Evolutionary conservation across 2,888 invertebrate species (phyloP).

Genomic region (Cinara cedri): DNA sequence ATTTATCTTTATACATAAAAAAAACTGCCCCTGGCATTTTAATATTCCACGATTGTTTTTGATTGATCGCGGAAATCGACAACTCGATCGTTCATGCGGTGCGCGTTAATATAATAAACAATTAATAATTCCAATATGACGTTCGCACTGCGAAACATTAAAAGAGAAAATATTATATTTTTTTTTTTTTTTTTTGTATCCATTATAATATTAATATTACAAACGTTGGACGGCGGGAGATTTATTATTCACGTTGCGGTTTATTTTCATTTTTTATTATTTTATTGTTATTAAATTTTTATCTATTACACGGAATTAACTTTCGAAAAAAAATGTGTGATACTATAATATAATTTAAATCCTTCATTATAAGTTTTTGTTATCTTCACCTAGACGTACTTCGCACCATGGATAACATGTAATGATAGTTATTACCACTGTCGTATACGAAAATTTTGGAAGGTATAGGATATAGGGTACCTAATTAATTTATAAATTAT

Average conservation of each 20-base stretch:
- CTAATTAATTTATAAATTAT: no score
- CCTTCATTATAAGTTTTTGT: background rate
- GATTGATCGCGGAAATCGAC: no score
- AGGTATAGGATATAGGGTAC: no score
- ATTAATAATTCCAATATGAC: background rate
- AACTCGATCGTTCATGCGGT: no score
- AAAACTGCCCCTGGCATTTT: no score
- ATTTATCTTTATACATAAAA: no score
- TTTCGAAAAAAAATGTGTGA: slow-evolving; percentile 4
- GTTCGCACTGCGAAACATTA: background rate
- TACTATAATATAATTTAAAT: background rate
- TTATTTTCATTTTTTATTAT: background rate
- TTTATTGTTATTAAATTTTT: background rate
- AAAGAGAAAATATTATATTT: background rate
- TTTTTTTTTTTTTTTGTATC: background rate
- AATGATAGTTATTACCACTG: no score
- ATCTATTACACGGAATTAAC: slow-evolving; percentile 1
- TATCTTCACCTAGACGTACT: background rate
- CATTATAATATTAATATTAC: background rate
- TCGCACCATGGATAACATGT: no score
- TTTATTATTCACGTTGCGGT: background rate
- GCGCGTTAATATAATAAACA: no score
- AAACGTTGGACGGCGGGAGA: background rate
- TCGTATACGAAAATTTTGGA: no score
- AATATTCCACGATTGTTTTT: no score